These are phyloP conservation scores for Cyprinodon brontotheroides DNA, from an alignment of 2,113 vertebrate genomes.

Conservation along the genomic window DNA sequence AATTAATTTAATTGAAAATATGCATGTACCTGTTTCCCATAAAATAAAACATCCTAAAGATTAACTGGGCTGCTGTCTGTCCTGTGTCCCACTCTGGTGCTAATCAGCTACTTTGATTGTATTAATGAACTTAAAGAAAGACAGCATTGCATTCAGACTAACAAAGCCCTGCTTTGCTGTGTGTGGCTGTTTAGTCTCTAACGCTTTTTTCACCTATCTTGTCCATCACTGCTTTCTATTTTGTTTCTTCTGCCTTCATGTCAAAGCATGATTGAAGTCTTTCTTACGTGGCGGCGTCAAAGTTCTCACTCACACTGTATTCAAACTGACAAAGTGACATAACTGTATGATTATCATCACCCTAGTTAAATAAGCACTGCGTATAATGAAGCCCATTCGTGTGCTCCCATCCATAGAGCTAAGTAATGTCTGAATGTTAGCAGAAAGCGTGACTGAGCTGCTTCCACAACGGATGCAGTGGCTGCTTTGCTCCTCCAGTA, in stretches of 20 bases:
- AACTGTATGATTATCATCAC: slow-evolving; percentile 6
- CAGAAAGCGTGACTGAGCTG: background rate
- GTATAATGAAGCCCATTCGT: slow-evolving; percentile 18
- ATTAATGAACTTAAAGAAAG: background rate
- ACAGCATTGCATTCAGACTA: background rate
- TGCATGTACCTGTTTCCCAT: too few relatives aligned
- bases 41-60: too few relatives aligned
- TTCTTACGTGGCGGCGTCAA: background rate
- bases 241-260: slow-evolving; percentile 15
- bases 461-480: background rate
- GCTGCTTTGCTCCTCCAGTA: too few relatives aligned
- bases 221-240: slow-evolving; percentile 34
- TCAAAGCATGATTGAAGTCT: slow-evolving; percentile 9
- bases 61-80: background rate
- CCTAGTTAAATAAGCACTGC: slow-evolving; percentile 8
- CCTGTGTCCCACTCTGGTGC: too few relatives aligned
- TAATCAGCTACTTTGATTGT: background rate
- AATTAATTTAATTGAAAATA: too few relatives aligned
- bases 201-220: background rate
- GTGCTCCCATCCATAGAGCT: slow-evolving; percentile 6
- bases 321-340: slow-evolving; percentile 24
- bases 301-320: slow-evolving; percentile 18
- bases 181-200: background rate
- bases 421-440: slow-evolving; percentile 7
- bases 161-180: slow-evolving; percentile 15